phyloP scores from a whole-genome alignment of 2,888 invertebrate genomes.

The Nezara viridula region DNA sequence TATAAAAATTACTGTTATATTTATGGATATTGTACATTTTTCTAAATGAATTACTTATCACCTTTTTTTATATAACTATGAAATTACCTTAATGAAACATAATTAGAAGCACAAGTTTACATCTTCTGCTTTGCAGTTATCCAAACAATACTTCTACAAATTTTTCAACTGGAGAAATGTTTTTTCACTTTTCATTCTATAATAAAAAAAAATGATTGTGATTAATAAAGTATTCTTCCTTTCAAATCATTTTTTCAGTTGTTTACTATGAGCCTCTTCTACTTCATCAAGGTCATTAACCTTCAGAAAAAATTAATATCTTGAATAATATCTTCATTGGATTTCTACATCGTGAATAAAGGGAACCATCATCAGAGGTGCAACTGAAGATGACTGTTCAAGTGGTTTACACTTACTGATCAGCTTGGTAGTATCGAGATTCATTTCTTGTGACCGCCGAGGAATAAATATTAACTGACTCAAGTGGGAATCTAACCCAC shows the following conservation, averaged over 20 bases:
- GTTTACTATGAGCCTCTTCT: neutral
- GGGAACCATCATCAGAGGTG: too few species aligned
- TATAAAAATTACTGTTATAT: neutral
- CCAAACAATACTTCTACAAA: neutral
- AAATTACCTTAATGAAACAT: neutral
- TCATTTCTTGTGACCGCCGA: too few species aligned
- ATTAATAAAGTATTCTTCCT: neutral
- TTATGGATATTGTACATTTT: neutral
- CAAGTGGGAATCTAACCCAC: too few species aligned
- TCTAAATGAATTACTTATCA: neutral
- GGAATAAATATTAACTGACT: too few species aligned
- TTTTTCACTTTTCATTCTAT: neutral
- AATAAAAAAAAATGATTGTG: neutral
- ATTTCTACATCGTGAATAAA: too few species aligned
- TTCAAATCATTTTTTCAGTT: neutral
- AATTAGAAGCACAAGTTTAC: neutral
- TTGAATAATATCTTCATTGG: too few species aligned
- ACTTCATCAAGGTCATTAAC: neutral
- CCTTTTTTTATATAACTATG: neutral
- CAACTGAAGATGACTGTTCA: too few species aligned
- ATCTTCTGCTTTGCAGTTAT: neutral
- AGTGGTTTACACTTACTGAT: too few species aligned
- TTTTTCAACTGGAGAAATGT: neutral
- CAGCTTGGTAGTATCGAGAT: too few species aligned
- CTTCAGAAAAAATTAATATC: neutral